Evolutionary conservation across 2,113 vertebrate genomes (phyloP), one percentile per base, ranked within the genome.

Genomic region (Paratilapia polleni): DNA sequence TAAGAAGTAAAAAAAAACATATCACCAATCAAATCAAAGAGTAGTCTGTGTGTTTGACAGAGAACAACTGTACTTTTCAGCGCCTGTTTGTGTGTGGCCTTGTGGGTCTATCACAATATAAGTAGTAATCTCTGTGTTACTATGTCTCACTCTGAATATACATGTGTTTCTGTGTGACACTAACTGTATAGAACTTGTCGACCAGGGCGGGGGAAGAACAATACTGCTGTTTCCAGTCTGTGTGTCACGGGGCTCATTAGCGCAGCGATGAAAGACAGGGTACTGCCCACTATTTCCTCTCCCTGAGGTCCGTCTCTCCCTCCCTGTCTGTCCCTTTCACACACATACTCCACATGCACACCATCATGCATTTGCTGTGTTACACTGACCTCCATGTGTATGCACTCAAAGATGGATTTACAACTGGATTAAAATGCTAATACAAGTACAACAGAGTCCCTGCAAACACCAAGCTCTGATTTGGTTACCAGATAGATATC

Each of bases 191-290:
- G 89, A 43, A 86, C 87, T 85, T 93, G 91, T 90, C 86, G 88
- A 91, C 78, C 80, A 38, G 76, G 70, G 66, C 75, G 14, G 75
- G 83, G 79, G 66, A 84, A 85, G 90, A 90, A 95, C 94, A 95
- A 95, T 95, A 85, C 90, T 78, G 76, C 79, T 54, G 89, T 93
- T 96, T 95, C 93, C 92, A 93, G 90, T 34, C 85, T 93, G 91
- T 61, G 88, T 84, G 93, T 94, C 88, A 84, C 57, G 70, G 91
- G 93, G 77, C 93, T 96, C 95, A 95, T 96, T 96, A 96, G 92
- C 73, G 84, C 57, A 4, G 77, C 88, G 81, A 93, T 95, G 93
- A 95, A 94, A 96, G 92, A 88, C 78, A 58, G 77, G 90, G 91
- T 89, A 80, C 90, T 87, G 89, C 94, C 93, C 93, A 92, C 87